These are phyloP conservation scores for Lepilemur septentrionalis DNA, from an alignment of 2,797 vertebrate genomes.

Conservation along the genomic window DNA sequence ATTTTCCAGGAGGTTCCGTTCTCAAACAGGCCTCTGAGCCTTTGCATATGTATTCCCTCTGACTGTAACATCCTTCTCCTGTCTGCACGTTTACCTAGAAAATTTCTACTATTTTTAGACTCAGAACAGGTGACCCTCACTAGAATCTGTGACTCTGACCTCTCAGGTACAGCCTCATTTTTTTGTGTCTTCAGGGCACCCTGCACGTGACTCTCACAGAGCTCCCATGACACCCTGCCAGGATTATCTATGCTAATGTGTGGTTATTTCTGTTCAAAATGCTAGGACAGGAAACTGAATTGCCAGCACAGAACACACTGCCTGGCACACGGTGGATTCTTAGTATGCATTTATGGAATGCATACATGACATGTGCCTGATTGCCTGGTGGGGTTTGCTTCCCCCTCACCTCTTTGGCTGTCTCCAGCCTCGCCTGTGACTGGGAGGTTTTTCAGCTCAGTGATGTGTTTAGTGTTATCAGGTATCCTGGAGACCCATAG, in stretches of 20 bases:
- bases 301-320: neutral
- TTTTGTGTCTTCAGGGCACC: neutral
- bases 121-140: neutral
- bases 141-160: neutral
- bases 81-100: neutral
- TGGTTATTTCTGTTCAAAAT: neutral
- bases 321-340: neutral
- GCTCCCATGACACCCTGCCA: fast-evolving
- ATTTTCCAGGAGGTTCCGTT: neutral
- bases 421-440: neutral
- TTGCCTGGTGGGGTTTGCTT: fast-evolving
- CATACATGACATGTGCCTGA: neutral
- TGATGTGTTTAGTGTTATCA: neutral
- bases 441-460: neutral
- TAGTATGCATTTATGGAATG: neutral
- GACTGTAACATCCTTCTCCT: neutral
- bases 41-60: neutral
- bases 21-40: neutral
- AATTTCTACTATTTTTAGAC: neutral
- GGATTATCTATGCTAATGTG: neutral
- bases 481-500: neutral
- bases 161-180: neutral
- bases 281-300: neutral
- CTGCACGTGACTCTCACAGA: neutral
- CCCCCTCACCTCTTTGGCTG: neutral